Conservation (phyloP, 2,113 vertebrate species). For the Podarcis muralis region DNA sequence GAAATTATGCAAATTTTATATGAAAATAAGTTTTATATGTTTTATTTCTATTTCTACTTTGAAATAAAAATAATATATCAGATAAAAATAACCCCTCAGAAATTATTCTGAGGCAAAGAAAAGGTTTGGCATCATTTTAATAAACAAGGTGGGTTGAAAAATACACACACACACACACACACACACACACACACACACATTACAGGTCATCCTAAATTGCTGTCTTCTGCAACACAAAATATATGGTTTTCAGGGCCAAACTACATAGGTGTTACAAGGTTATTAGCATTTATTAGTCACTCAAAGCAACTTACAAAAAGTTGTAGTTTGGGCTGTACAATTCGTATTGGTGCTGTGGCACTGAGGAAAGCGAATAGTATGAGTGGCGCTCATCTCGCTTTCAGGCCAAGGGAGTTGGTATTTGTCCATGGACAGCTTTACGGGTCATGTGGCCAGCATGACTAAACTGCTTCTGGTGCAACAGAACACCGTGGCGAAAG, state of each 20-base stretch:
- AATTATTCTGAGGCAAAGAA: not conserved
- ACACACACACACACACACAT: not conserved
- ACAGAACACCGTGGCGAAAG: too few species aligned
- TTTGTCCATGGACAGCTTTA: too few species aligned
- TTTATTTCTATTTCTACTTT: conserved; percentile 28
- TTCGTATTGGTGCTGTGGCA: not conserved
- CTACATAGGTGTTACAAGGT: not conserved
- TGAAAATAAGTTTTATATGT: conserved; percentile 15
- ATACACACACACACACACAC: too few species aligned
- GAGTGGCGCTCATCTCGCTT: too few species aligned
- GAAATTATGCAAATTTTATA: conserved; percentile 19
- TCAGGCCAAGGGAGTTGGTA: too few species aligned
- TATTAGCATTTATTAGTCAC: too few species aligned
- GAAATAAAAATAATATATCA: conserved; percentile 55
- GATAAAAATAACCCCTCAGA: not conserved
- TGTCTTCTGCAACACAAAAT: too few species aligned
- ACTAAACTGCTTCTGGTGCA: too few species aligned
- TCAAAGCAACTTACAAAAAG: too few species aligned
- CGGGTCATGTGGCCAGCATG: too few species aligned
- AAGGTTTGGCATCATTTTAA: not conserved
- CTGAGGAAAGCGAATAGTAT: not conserved
- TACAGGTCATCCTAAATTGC: not conserved
- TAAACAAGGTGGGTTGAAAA: not conserved
- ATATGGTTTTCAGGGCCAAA: not conserved
- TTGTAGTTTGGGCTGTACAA: not conserved